Evolutionary conservation across 2,888 invertebrate genomes (phyloP).

Genomic region (Lymantria monacha): DNA sequence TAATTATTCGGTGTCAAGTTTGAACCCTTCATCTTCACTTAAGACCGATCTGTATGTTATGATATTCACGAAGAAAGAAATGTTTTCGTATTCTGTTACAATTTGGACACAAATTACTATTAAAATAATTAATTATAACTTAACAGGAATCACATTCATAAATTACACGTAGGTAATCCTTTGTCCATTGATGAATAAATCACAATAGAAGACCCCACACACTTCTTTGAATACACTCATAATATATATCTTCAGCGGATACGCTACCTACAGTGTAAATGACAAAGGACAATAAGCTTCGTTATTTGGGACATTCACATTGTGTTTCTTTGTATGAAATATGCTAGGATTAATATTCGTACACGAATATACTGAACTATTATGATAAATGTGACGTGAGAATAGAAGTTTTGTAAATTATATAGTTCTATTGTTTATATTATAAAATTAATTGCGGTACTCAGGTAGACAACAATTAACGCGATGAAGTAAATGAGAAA

Average conservation of each 20-base stretch:
- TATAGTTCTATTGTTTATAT: no score
- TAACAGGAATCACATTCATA: background rate
- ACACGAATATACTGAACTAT: background rate
- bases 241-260: background rate
- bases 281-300: background rate
- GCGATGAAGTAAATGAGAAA: no score
- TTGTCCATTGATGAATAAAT: background rate
- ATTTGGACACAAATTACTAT: no score
- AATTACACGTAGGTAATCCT: background rate
- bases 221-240: background rate
- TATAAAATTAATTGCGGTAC: no score
- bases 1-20: no score
- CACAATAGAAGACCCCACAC: background rate
- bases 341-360: constrained; percentile 1
- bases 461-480: no score
- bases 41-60: no score
- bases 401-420: no score
- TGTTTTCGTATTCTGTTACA: no score
- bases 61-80: no score
- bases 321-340: background rate
- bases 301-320: background rate
- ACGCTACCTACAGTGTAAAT: background rate
- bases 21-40: no score
- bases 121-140: background rate
- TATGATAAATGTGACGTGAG: no score